A percentile compares a stretch with the other conserved stretches of the same genome.
These are phyloP conservation scores for Pocillopora damicornis DNA, from an alignment of 64 coral and sea anemone species.

Conservation along the genomic window DNA sequence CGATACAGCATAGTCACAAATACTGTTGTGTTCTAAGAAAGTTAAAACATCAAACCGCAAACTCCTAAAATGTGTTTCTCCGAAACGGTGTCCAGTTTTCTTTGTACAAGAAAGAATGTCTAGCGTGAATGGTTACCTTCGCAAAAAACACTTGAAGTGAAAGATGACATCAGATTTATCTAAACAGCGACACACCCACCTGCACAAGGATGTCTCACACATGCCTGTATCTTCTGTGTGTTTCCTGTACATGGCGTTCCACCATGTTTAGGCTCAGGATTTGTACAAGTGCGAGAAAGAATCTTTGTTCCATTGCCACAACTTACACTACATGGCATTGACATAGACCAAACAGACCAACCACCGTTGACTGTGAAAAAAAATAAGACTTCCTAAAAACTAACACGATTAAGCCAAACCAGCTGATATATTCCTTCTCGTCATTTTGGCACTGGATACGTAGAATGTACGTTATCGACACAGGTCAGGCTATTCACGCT, in stretches of 20 bases:
- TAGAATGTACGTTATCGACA: no score
- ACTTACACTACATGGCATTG: conserved; percentile 37
- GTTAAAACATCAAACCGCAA: no score
- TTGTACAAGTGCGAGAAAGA: conserved; percentile 16
- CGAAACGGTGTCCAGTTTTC: no score
- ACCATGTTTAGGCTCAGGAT: conserved; percentile 12
- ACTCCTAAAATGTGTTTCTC: no score
- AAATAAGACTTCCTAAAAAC: background rate
- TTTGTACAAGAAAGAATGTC: no score
- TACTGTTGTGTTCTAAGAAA: background rate
- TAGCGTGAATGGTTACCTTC: no score
- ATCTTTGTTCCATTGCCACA: conserved; percentile 60
- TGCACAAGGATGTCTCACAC: conserved; percentile 13
- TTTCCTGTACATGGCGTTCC: background rate
- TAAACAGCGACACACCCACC: background rate
- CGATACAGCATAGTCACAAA: background rate
- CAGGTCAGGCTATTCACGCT: no score
- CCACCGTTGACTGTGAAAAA: conserved; percentile 41
- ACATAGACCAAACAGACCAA: conserved; percentile 65
- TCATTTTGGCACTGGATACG: no score
- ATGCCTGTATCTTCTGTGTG: background rate
- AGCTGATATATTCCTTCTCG: no score
- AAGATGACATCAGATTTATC: background rate
- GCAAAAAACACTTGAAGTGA: background rate
- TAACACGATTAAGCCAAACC: no score